Percentiles rank a stretch among this genome's conserved stretches.
These are phyloP conservation scores for Drosophila prostipennis DNA, from an alignment of 2,888 invertebrate species.

Conservation along the genomic window DNA sequence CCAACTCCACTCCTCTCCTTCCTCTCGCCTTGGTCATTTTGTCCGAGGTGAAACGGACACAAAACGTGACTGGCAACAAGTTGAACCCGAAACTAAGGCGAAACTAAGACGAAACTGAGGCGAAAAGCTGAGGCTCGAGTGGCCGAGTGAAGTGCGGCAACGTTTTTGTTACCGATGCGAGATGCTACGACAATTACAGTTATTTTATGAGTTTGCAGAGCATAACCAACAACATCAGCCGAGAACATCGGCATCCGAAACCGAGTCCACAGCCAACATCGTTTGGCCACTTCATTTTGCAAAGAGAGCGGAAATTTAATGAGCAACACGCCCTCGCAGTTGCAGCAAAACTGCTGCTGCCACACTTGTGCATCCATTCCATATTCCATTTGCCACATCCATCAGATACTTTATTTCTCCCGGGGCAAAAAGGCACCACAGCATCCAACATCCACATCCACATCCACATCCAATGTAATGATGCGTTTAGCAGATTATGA, in stretches of 20 bases:
- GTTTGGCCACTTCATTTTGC: constrained; percentile 66
- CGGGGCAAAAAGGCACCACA: constrained; percentile 15
- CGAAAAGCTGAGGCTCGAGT: constrained; percentile 13
- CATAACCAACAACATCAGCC: constrained; percentile 61
- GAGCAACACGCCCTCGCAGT: constrained; percentile 52
- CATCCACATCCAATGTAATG: constrained; percentile 50
- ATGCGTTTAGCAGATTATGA: constrained; percentile 77
- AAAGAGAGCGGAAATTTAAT: constrained; percentile 78
- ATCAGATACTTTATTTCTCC: constrained; percentile 35
- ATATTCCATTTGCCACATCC: constrained; percentile 6
- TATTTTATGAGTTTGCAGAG: constrained; percentile 79
- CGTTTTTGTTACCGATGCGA: constrained; percentile 31
- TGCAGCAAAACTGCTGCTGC: constrained; percentile 1
- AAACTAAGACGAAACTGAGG: constrained; percentile 5
- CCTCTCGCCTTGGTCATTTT: constrained; percentile 5
- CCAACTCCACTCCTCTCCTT: not conserved
- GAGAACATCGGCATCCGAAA: constrained; percentile 8
- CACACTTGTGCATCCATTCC: constrained; percentile 1
- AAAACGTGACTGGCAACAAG: constrained; percentile 72
- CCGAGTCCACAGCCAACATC: not conserved
- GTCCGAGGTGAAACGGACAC: constrained; percentile 50
- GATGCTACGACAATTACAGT: constrained; percentile 78
- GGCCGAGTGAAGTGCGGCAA: constrained; percentile 64
- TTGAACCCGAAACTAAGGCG: constrained; percentile 36
- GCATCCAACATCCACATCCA: constrained; percentile 1